phyloP scores from a whole-genome alignment of 92 coral and sea anemone genomes.

The Galaxea fascicularis region DNA sequence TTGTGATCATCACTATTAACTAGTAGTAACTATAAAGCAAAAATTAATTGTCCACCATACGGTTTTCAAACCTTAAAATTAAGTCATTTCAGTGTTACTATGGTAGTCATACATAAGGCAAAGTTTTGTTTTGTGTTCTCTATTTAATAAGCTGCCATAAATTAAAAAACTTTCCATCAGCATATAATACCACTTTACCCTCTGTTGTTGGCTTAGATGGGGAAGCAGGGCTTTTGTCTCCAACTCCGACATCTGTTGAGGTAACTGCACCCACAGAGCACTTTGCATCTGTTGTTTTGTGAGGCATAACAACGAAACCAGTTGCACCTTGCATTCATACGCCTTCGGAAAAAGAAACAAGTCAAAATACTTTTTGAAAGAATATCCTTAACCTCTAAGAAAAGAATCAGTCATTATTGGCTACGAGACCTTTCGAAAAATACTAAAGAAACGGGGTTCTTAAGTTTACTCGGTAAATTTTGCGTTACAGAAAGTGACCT shows the following conservation, averaged over 20 bases:
- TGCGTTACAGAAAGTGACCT: not conserved
- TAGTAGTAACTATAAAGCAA: no score
- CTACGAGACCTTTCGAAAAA: no score
- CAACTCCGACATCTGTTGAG: slow-evolving; percentile 4
- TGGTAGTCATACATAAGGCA: no score
- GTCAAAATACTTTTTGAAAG: not conserved
- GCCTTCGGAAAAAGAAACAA: not conserved
- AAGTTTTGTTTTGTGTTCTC: not conserved
- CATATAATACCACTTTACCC: slow-evolving; percentile 3
- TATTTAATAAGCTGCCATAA: not conserved
- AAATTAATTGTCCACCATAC: no score
- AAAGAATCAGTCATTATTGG: no score
- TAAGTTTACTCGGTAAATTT: no score
- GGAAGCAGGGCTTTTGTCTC: slow-evolving; percentile 16
- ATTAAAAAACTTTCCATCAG: not conserved
- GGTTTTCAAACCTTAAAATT: no score
- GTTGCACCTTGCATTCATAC: slow-evolving; percentile 46
- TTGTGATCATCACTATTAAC: no score
- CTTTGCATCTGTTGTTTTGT: slow-evolving; percentile 41
- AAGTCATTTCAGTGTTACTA: no score
- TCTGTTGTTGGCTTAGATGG: slow-evolving; percentile 26
- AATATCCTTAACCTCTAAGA: no score
- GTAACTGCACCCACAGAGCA: slow-evolving; percentile 18
- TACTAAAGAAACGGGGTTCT: no score
- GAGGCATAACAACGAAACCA: slow-evolving; percentile 43